Percentiles rank a stretch among this genome's conserved stretches.
Conservation (phyloP, 2,888 invertebrate species). For the Leptarthrus brevirostris region DNA sequence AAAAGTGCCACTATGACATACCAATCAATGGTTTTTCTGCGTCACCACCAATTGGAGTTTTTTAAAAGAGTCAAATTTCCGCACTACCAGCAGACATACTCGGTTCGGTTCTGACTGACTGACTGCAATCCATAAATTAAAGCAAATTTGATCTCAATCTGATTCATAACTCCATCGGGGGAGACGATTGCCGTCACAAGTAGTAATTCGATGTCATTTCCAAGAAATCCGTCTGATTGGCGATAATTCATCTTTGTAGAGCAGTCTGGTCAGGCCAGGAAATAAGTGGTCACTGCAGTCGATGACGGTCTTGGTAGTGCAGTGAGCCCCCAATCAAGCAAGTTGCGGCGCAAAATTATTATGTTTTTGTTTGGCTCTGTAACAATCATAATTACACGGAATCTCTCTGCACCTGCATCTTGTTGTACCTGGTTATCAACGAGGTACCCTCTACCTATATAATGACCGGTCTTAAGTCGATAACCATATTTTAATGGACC, state of each 20-base stretch:
- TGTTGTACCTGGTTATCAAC: too few relatives aligned
- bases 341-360: too few relatives aligned
- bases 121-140: constrained; percentile 17
- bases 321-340: too few relatives aligned
- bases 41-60: not conserved
- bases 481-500: too few relatives aligned
- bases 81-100: constrained; percentile 8
- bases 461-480: too few relatives aligned
- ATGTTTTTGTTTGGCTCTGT: not conserved
- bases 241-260: constrained; percentile 25
- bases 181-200: not conserved
- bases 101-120: not conserved
- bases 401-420: not conserved
- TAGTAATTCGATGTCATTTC: constrained; percentile 40
- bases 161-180: constrained; percentile 5
- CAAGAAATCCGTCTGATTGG: constrained; percentile 33
- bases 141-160: constrained; percentile 30
- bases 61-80: constrained; percentile 14
- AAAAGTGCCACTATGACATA: not conserved
- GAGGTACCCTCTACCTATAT: too few relatives aligned
- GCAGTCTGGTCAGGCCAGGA: not conserved
- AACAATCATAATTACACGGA: constrained; percentile 24
- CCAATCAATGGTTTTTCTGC: too few relatives aligned
- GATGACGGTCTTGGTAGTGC: too few relatives aligned
- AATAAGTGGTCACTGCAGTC: too few relatives aligned